phyloP scores from a whole-genome alignment of 1,140 invertebrate genomes.

The Neodiprion pinetum region DNA sequence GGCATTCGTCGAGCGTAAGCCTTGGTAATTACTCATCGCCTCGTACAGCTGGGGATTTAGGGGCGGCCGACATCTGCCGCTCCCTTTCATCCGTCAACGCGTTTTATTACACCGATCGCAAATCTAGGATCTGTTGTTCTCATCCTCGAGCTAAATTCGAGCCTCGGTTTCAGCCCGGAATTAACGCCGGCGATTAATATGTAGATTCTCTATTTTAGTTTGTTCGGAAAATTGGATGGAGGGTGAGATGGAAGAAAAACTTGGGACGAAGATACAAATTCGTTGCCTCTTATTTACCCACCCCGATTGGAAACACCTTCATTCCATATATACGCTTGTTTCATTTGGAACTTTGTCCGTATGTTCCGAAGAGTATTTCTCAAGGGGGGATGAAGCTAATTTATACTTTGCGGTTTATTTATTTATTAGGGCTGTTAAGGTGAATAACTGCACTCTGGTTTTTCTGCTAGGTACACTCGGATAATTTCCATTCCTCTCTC shows the following conservation, averaged over 20 bases:
- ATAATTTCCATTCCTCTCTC: too few relatives aligned
- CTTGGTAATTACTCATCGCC: conserved; percentile 37
- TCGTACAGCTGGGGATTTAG: conserved; percentile 17
- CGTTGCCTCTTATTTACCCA: too few relatives aligned
- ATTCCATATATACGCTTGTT: too few relatives aligned
- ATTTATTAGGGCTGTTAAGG: too few relatives aligned
- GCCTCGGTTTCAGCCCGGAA: background rate
- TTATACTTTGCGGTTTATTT: too few relatives aligned
- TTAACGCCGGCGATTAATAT: background rate
- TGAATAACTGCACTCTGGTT: too few relatives aligned
- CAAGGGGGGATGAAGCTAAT: too few relatives aligned
- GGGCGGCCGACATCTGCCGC: conserved; percentile 5
- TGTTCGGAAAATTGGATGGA: background rate
- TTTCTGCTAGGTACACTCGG: too few relatives aligned
- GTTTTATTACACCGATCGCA: conserved; percentile 13
- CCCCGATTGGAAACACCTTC: too few relatives aligned
- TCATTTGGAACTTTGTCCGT: too few relatives aligned
- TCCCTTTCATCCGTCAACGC: conserved; percentile 12
- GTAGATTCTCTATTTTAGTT: background rate
- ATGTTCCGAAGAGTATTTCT: too few relatives aligned
- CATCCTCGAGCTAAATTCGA: background rate
- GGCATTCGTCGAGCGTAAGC: conserved; percentile 31
- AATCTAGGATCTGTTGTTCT: conserved; percentile 9
- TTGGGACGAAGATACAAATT: too few relatives aligned
- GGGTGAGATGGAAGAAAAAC: background rate